A percentile compares a stretch with the other conserved stretches of the same genome.
These are phyloP conservation scores for Scalopus aquaticus DNA, from an alignment of 2,113 vertebrate genomes.

Conservation along the genomic window DNA sequence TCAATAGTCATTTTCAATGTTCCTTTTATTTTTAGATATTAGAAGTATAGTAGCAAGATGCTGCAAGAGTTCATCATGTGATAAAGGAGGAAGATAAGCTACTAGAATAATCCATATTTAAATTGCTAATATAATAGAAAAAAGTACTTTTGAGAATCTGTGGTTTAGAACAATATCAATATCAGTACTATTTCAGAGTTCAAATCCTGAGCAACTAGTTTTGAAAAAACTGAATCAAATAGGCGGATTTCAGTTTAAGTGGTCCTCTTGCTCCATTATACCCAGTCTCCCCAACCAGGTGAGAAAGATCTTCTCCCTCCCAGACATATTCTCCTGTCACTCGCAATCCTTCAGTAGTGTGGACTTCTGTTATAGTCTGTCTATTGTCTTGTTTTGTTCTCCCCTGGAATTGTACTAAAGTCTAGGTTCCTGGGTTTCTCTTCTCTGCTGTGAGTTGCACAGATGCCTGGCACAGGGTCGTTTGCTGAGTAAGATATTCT, in stretches of 20 bases:
- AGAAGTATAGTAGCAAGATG: neutral
- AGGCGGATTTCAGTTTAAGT: neutral
- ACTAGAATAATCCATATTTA: neutral
- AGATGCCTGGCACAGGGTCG: neutral
- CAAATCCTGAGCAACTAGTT: neutral
- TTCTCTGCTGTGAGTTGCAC: neutral
- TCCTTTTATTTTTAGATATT: neutral
- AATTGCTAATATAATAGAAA: neutral
- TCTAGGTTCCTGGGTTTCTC: neutral
- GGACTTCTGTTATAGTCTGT: neutral
- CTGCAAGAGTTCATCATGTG: neutral
- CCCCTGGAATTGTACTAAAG: neutral
- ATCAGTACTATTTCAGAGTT: neutral
- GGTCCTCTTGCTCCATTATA: neutral
- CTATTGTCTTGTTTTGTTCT: neutral
- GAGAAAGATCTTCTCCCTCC: neutral
- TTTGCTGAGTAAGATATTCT: neutral
- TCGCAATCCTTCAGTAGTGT: neutral
- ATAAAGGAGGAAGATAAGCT: neutral
- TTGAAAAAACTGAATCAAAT: neutral
- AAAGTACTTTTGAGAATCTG: neutral
- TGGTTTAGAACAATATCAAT: neutral
- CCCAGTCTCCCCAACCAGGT: neutral
- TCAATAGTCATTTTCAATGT: neutral
- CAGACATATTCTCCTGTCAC: neutral